Conservation (phyloP, 2,113 vertebrate genomes). For the Ictalurus punctatus region DNA sequence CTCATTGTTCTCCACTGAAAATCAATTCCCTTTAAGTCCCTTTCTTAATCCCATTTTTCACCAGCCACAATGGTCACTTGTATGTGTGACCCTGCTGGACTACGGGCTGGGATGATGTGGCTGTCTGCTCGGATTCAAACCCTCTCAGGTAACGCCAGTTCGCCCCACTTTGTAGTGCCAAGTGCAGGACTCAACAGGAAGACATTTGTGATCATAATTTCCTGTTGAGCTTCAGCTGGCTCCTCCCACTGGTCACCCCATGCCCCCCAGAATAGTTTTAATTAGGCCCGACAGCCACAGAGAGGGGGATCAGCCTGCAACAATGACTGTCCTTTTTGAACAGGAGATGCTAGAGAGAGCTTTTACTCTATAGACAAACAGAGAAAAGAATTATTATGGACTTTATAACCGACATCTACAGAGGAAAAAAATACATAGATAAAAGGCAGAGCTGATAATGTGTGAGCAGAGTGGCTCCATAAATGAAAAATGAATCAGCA, state of each 20-base stretch:
- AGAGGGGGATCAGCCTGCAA: slow-evolving; percentile 93
- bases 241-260: slow-evolving; percentile 84
- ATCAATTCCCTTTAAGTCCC: slow-evolving; percentile 99
- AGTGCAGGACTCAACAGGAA: slow-evolving; percentile 93
- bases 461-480: background rate
- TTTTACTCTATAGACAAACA: slow-evolving; percentile 30
- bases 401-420: slow-evolving; percentile 38
- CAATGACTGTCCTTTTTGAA: slow-evolving; percentile 96
- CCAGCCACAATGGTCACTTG: slow-evolving; percentile 98
- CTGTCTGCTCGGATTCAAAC: slow-evolving; percentile 99
- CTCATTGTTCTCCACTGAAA: slow-evolving; percentile 98
- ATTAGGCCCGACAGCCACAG: slow-evolving; percentile 98
- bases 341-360: slow-evolving; percentile 82
- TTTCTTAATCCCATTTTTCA: slow-evolving; percentile 98
- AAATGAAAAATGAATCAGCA: slow-evolving; percentile 20
- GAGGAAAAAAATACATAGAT: slow-evolving; percentile 23
- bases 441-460: slow-evolving; percentile 17
- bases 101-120: slow-evolving; percentile 94
- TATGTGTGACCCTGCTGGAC: slow-evolving; percentile 95
- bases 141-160: slow-evolving; percentile 93
- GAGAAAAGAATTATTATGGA: slow-evolving; percentile 47
- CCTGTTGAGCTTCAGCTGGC: slow-evolving; percentile 88
- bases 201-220: slow-evolving; percentile 99
- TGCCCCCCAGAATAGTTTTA: slow-evolving; percentile 91
- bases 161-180: slow-evolving; percentile 94